A percentile compares a stretch with the other conserved stretches of the same genome.
phyloP scores from a whole-genome alignment of 2,888 invertebrate genomes.

The Dasypogon diadema region DNA sequence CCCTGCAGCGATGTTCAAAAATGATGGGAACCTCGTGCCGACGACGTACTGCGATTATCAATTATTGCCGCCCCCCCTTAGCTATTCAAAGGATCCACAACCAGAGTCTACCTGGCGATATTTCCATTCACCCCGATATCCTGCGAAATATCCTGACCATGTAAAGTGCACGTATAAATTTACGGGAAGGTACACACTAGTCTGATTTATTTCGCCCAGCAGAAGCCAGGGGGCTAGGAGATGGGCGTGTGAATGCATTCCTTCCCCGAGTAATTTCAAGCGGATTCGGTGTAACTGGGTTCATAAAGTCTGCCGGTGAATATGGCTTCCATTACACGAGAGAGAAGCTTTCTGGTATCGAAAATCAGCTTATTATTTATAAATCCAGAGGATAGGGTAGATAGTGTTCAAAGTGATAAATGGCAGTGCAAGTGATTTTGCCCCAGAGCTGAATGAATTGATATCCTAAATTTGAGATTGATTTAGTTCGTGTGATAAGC shows the following conservation, averaged over 20 bases:
- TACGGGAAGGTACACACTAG: constrained; percentile 77
- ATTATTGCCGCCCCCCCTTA: constrained; percentile 74
- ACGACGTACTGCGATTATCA: constrained; percentile 88
- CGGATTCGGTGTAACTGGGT: background rate
- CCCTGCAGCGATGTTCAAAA: constrained; percentile 80
- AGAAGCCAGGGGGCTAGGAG: background rate
- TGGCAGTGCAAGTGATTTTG: background rate
- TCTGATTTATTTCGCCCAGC: constrained; percentile 51
- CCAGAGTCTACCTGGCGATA: constrained; percentile 75
- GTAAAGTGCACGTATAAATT: constrained; percentile 91
- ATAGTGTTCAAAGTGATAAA: no score
- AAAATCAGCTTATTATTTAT: no score
- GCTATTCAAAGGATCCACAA: constrained; percentile 63
- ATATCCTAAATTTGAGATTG: no score
- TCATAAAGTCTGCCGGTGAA: no score
- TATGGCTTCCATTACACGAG: no score
- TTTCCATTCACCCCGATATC: constrained; percentile 94
- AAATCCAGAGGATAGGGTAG: no score
- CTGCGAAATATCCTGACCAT: constrained; percentile 94
- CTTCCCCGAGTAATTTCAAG: background rate
- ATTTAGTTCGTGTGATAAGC: no score
- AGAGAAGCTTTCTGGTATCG: no score
- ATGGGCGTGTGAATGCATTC: background rate
- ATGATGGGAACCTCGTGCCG: constrained; percentile 81
- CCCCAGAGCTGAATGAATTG: no score